These are phyloP conservation scores for Callionymus lyra DNA, from an alignment of 2,113 vertebrate species.

Conservation along the genomic window DNA sequence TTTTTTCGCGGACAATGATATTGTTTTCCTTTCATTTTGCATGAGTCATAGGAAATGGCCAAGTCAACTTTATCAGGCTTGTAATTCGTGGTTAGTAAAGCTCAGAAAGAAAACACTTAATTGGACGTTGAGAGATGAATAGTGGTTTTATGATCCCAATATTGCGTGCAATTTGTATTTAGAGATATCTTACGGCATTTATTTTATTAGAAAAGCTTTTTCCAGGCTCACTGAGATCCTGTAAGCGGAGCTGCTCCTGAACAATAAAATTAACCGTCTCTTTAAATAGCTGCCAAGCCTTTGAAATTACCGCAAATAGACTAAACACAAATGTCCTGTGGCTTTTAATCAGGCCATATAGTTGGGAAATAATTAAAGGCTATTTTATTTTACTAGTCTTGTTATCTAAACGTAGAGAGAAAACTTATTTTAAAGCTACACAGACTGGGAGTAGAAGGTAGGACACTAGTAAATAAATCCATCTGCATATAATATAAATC, in stretches of 20 bases:
- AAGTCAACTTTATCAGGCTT: too few relatives aligned
- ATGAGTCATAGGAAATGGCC: too few relatives aligned
- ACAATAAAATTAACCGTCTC: constrained; percentile 18
- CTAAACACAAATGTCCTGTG: constrained; percentile 10
- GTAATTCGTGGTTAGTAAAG: too few relatives aligned
- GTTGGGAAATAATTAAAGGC: constrained; percentile 37
- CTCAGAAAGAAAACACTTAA: too few relatives aligned
- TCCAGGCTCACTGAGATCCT: too few relatives aligned
- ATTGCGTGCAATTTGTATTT: too few relatives aligned
- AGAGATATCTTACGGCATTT: too few relatives aligned
- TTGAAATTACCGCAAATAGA: constrained; percentile 13
- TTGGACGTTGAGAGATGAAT: too few relatives aligned
- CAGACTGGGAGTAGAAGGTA: constrained; percentile 34
- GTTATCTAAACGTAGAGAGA: constrained; percentile 19
- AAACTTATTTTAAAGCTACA: constrained; percentile 6
- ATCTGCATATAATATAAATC: constrained; percentile 50
- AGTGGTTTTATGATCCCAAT: too few relatives aligned
- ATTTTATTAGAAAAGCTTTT: too few relatives aligned
- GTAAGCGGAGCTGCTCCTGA: not conserved
- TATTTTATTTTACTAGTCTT: constrained; percentile 34
- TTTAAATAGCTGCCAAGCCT: constrained; percentile 11
- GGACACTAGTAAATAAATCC: constrained; percentile 42
- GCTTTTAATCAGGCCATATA: constrained; percentile 37
- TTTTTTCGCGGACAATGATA: too few relatives aligned
- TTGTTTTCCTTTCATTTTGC: too few relatives aligned